Base-by-base conservation (phyloP, 2,113 vertebrate genomes). In the Craseonycteris thonglongyai region DNA sequence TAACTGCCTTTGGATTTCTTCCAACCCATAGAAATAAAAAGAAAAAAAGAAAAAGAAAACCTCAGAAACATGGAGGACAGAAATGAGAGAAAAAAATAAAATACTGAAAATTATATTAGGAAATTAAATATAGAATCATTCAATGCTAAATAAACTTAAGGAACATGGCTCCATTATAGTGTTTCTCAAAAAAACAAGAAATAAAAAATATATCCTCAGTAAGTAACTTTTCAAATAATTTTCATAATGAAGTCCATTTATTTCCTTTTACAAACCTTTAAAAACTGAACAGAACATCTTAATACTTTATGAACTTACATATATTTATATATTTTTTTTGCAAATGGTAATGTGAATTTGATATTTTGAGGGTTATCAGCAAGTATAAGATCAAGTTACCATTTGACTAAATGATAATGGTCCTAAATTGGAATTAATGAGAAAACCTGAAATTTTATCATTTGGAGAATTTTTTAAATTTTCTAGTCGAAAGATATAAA, bases 1-100 rank as follows among this genome's bases (percentile, higher is more conserved):
- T 94, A 95, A 93, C 8, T 95, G 42, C 47, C 33, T 72, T 94
- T 35, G 93, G 69, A 79, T 96, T 65, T 94, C 84, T 93, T 33
- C 63, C 81, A 47, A 82, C 35, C 2, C 82, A 24, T 45, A 42
- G 72, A 96, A 96, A 78, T 91, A 80, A 92, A 96, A 96, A 38
- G n/a, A n/a, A n/a, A n/a, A n/a, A n/a, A n/a, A n/a, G 49, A 16
- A 16, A 16, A 15, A 49, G 18, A 51, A 51, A 51, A 51, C 16
- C 59, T 91, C 93, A 97, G 75, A 97, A 86, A 97, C 96, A 88
- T 8, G 21, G 54, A 96, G 90, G 97, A 97, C 26, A 18, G 58
- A 95, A 97, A 91, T 45, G 38, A 84, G 42, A 96, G 14, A 68
- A 28, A 83, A 96, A 93, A 93, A 90, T 15, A 84, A 90, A 56